Conservation (phyloP, 2,888 invertebrate genomes). For the Leucophora obtusa region DNA sequence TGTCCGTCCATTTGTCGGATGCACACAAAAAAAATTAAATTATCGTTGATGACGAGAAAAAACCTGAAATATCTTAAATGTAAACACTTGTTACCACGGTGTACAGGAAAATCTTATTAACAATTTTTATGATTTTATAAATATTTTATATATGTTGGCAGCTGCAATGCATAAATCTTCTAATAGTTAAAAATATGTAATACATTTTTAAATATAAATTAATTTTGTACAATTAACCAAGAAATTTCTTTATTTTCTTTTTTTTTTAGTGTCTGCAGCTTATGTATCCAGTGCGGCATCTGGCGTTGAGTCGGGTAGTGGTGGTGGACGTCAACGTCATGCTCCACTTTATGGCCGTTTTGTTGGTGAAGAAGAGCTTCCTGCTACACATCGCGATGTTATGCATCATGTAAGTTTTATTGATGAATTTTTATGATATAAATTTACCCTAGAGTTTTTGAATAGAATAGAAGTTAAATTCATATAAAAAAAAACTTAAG, state of each 20-base stretch:
- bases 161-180: conserved; percentile 11
- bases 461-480: no score
- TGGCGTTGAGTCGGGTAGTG: conserved; percentile 72
- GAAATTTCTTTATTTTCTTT: conserved; percentile 22
- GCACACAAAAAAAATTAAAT: background rate
- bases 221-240: background rate
- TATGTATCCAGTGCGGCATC: conserved; percentile 78
- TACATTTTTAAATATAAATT: background rate
- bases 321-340: conserved; percentile 82
- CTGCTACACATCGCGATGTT: conserved; percentile 79
- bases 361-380: conserved; percentile 92
- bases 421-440: background rate
- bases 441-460: no score
- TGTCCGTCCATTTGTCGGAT: background rate
- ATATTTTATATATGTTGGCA: conserved; percentile 4
- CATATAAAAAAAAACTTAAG: no score
- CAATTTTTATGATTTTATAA: background rate
- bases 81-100: conserved; percentile 3
- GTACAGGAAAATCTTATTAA: background rate
- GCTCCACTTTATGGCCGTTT: conserved; percentile 93
- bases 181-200: background rate
- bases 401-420: conserved; percentile 78
- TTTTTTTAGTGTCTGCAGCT: conserved; percentile 77
- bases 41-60: background rate
- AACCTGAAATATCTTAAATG: background rate